phyloP scores from a whole-genome alignment of 2,113 vertebrate species.

The Etia nguti region DNA sequence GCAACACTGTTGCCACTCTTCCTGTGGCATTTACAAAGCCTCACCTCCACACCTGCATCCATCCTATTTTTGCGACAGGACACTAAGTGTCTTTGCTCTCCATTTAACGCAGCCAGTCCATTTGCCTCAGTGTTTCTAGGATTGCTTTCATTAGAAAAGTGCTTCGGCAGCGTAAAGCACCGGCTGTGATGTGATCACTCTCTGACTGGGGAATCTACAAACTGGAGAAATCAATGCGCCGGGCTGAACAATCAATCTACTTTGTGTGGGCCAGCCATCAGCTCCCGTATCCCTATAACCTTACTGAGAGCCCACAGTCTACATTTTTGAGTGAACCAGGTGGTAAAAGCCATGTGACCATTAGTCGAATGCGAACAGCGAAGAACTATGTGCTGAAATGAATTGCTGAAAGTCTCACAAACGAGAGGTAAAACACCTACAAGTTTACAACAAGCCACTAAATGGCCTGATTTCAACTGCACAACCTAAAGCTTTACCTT shows the following conservation, averaged over 20 bases:
- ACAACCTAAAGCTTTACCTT: conserved; percentile 62
- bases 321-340: not conserved
- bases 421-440: not conserved
- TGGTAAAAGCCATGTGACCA: not conserved
- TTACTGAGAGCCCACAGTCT: not conserved
- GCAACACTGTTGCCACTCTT: not conserved
- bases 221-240: not conserved
- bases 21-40: not conserved
- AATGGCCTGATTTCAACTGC: not conserved
- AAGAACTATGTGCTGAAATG: not conserved
- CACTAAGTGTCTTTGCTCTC: not conserved
- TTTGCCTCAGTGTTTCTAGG: not conserved
- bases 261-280: not conserved
- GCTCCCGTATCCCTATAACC: not conserved
- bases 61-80: not conserved
- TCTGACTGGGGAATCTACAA: not conserved
- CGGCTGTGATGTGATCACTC: not conserved
- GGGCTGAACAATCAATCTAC: conserved; percentile 12
- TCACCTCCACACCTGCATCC: not conserved
- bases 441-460: not conserved
- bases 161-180: not conserved
- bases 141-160: not conserved
- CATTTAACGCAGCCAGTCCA: not conserved
- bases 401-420: not conserved
- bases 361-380: not conserved